Base-by-base conservation (phyloP, 92 coral and sea anemone genomes). In the Blastomussa wellsi region DNA sequence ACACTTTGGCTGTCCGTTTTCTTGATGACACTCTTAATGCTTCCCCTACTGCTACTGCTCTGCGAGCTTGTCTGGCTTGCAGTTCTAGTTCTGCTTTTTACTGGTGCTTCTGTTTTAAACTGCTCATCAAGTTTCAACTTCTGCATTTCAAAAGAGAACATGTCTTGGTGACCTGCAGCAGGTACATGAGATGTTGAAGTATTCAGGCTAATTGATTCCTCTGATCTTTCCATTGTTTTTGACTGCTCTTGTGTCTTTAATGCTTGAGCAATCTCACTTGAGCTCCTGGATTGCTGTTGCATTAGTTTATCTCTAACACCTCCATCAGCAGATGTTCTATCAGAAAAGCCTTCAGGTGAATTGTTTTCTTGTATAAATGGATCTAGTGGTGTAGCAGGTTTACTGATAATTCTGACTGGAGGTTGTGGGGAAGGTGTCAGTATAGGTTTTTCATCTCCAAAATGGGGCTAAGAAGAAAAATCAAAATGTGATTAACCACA, bases 1-100 rank as follows among this genome's bases (percentile, higher is more conserved):
- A 16, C 66, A 79, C 68, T 60, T 39, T 77, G 72, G 33, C 70
- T 82, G 32, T 87, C 85, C 37, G 82, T 84, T 72, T 90, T 92
- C 78, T 85, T 86, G 24, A 94, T 82, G 33, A 94, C 98, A 86
- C 98, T 94, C 9, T 78, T 90, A 22, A 84, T 81, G 71, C 98
- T 94, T 53, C 98, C 89, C 29, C 44, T 92, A 70, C 98, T 92
- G 51, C 98, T 93, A 53, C 93, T 93, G 76, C 94, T 94, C 65
- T 87, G 93, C 29, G 97, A 91, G 72, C 97, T 94, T 60, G 86
- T 82, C 38, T 89, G 92, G 70, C 95, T 92, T 51, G 88, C 86
- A 35, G 82, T 77, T 29, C 92, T 85, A 36, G 90, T 89, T 86
- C 90, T 86, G 69, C 82, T 89, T n/a, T 80, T 87, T 2, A 70